Percentiles rank a stretch among this genome's conserved stretches.
These are phyloP conservation scores for Hirundichthys speculiger DNA, from an alignment of 2,113 vertebrate species.

Conservation along the genomic window DNA sequence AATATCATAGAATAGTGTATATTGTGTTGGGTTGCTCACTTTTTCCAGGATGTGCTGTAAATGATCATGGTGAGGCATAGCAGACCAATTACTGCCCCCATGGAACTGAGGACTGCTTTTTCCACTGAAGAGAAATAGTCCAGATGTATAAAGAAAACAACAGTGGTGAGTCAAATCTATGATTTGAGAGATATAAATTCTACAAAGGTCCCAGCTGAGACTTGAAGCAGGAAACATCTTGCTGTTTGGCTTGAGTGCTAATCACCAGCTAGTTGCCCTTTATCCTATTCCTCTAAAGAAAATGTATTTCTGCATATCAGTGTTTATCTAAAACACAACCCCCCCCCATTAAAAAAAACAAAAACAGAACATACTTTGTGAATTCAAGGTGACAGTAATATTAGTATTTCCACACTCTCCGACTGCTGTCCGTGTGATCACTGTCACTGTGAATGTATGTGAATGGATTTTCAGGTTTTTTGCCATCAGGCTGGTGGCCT, in stretches of 20 bases:
- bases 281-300: too few relatives aligned
- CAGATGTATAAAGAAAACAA: background rate
- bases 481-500: constrained; percentile 37
- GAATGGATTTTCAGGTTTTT: constrained; percentile 16
- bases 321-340: too few relatives aligned
- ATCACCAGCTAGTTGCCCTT: too few relatives aligned
- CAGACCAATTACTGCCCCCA: constrained; percentile 13
- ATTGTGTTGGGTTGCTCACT: constrained; percentile 44
- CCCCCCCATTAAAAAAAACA: background rate
- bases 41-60: constrained; percentile 58
- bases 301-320: too few relatives aligned
- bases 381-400: background rate
- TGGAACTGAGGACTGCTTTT: background rate
- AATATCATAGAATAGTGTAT: fast-evolving
- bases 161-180: too few relatives aligned
- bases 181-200: too few relatives aligned
- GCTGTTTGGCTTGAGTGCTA: too few relatives aligned
- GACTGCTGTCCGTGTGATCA: constrained; percentile 52
- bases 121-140: constrained; percentile 30
- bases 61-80: constrained; percentile 20
- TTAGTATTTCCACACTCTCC: constrained; percentile 37
- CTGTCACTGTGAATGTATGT: constrained; percentile 60
- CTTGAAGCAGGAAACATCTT: too few relatives aligned
- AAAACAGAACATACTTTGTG: constrained; percentile 24
- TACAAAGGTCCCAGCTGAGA: too few relatives aligned